Conservation (phyloP, 2,888 invertebrate species). For the Platycheirus rosarum region DNA sequence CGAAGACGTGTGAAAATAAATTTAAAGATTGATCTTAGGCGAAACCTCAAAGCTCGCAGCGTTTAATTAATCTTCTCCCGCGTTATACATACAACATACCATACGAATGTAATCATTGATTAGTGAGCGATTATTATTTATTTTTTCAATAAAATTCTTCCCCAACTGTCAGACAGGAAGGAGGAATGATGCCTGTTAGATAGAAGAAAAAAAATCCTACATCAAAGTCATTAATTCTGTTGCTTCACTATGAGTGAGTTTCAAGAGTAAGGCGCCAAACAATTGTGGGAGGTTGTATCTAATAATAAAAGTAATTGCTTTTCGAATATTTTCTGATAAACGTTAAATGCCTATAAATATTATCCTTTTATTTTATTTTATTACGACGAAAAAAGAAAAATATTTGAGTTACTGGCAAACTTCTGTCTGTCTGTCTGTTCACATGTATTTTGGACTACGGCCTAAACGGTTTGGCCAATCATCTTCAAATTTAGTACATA, state of each 20-base stretch:
- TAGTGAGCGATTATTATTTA: conserved; percentile 54
- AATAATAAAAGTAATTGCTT: conserved; percentile 68
- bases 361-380: no score
- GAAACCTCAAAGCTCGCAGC: no score
- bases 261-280: conserved; percentile 51
- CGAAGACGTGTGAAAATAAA: conserved; percentile 60
- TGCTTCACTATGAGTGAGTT: conserved; percentile 28
- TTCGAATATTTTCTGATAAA: no score
- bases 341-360: no score
- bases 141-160: conserved; percentile 47
- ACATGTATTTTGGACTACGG: no score
- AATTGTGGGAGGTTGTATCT: conserved; percentile 36
- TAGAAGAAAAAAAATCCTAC: conserved; percentile 21
- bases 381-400: no score
- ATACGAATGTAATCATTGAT: conserved; percentile 13
- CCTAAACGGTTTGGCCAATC: no score
- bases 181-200: conserved; percentile 38
- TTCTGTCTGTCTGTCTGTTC: no score
- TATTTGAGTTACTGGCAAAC: no score
- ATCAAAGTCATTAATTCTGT: conserved; percentile 48
- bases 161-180: conserved; percentile 32
- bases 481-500: no score
- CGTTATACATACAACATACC: conserved; percentile 1
- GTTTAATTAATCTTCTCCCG: no score
- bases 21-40: conserved; percentile 53